These are phyloP conservation scores for Otolemur garnettii DNA, from an alignment of 2,113 vertebrate genomes.

Conservation along the genomic window DNA sequence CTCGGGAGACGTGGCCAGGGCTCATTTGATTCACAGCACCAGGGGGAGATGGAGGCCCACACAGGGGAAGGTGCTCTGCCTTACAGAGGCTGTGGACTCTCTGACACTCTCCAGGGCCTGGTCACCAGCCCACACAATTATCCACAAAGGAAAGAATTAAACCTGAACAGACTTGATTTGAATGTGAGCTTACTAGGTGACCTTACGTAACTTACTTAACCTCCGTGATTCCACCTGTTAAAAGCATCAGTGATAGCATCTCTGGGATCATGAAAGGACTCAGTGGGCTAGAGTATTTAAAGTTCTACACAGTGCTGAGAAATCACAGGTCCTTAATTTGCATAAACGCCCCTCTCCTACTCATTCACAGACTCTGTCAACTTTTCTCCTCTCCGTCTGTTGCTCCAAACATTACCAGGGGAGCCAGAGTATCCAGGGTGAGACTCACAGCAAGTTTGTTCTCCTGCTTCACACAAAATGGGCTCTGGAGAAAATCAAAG, in stretches of 20 bases:
- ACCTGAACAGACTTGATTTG: not conserved
- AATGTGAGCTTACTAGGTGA: not conserved
- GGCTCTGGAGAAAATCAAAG: not conserved
- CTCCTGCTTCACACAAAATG: not conserved
- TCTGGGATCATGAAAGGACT: not conserved
- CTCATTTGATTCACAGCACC: not conserved
- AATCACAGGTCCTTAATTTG: not conserved
- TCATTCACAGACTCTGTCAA: not conserved
- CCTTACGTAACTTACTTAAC: not conserved
- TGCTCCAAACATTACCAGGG: not conserved
- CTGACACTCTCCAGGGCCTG: not conserved
- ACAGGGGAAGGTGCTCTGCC: not conserved
- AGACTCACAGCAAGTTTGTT: not conserved
- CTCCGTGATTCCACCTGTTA: not conserved
- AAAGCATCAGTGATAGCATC: too few relatives aligned
- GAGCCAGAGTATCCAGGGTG: not conserved
- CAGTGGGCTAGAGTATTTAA: not conserved
- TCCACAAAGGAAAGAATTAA: constrained; percentile 30
- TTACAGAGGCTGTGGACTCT: not conserved
- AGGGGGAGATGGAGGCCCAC: not conserved
- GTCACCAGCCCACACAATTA: not conserved
- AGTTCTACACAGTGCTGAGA: not conserved
- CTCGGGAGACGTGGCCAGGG: not conserved
- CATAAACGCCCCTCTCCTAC: too few relatives aligned
- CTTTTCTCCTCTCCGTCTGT: not conserved